Base-by-base conservation (phyloP, 2,888 invertebrate species). In the Nomada hirtipes region DNA sequence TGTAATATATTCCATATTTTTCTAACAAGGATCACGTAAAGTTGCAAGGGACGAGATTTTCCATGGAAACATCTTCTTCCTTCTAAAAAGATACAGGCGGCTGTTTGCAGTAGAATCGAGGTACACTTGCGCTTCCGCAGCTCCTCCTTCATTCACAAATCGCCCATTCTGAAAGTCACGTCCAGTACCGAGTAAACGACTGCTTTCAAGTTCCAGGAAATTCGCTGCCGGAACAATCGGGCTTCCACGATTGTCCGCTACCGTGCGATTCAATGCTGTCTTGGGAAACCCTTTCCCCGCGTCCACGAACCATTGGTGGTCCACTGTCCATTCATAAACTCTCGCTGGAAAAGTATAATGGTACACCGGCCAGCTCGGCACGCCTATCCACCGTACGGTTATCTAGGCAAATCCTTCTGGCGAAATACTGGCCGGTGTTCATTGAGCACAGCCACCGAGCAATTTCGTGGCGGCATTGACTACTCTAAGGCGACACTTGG, bases 401-500 rank as follows among this genome's bases (percentile, higher is more conserved):
- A 91, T 91, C 90, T 88, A 87, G 84, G 88, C 85, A 91, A 91
- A 91, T 89, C 88, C 87, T 84, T 50, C 77, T 61, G 74, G 77
- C 79, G 85, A 84, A 88, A 88, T 88, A 86, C 81, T 74, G 74
- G 80, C 63, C 75, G 81, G 77, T 78, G 20, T 85, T 91, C 91
- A 91, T 90, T 89, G 87, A 90, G 83, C 76, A 59, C 52, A 82
- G 85, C 74, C 78, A 82, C 70, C 73, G 78, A 83, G 88, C 89
- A 86, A 86, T 88, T 89, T 85, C 82, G 84, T 82, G 78, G 86
- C 89, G 82, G 86, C 89, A 88, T 90, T 88, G 86, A 89, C 87
- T 87, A 82, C 79, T 82, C 79, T 83, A 85, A 86, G 85, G 80
- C 87, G 90, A 91, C 90, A 91, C 90, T 91, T 90, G 89, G 88